phyloP scores from a whole-genome alignment of 2,113 vertebrate genomes.

The Columbina picui region DNA sequence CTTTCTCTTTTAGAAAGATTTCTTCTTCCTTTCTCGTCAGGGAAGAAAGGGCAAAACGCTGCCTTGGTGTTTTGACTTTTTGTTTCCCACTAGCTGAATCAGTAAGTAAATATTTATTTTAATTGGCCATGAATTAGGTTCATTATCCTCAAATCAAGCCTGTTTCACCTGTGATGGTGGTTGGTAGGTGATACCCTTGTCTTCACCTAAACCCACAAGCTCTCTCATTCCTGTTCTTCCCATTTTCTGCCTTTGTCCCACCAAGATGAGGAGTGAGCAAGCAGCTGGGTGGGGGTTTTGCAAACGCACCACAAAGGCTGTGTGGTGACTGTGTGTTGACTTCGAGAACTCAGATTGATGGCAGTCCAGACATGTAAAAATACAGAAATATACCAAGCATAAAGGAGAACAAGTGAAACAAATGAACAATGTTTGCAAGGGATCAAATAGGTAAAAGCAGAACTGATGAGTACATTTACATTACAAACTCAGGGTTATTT shows the following conservation, averaged over 20 bases:
- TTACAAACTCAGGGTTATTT: not conserved
- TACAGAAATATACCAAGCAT: not conserved
- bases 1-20: no score
- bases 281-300: not conserved
- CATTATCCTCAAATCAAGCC: not conserved
- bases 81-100: not conserved
- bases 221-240: not conserved
- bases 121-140: not conserved
- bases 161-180: not conserved
- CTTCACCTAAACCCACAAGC: fast-evolving
- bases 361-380: not conserved
- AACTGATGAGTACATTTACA: not conserved
- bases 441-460: not conserved
- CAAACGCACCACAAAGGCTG: not conserved
- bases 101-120: not conserved
- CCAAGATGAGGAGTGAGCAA: not conserved
- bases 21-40: no score
- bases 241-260: not conserved
- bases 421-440: not conserved
- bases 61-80: not conserved
- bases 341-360: not conserved
- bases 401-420: not conserved
- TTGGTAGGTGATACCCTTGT: not conserved
- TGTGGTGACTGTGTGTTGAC: no score
- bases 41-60: not conserved